Evolutionary conservation across 2,113 vertebrate species (phyloP).

Genomic region (Oxygymnocypris stewartii): DNA sequence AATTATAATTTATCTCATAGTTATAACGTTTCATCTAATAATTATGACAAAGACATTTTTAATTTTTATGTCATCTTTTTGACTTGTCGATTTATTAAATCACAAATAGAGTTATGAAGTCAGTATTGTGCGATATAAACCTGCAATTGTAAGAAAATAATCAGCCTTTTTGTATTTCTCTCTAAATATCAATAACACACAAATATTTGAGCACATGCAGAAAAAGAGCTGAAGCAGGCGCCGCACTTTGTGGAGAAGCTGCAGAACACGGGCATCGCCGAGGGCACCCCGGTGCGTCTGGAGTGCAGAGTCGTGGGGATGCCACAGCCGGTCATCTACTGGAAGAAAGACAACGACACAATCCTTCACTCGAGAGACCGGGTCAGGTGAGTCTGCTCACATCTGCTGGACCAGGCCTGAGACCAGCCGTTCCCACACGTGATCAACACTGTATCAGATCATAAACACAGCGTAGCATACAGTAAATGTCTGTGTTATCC

Average conservation of each 20-base stretch:
- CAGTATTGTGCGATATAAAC: too few species aligned
- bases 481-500: constrained; percentile 34
- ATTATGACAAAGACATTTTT: not conserved
- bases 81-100: too few species aligned
- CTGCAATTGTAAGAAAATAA: too few species aligned
- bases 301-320: constrained; percentile 90
- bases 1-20: not conserved
- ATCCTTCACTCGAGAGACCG: constrained; percentile 83
- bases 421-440: not conserved
- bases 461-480: not conserved
- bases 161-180: too few species aligned
- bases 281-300: constrained; percentile 87
- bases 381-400: constrained; percentile 76
- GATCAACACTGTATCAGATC: too few species aligned
- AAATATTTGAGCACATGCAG: constrained; percentile 63
- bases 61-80: too few species aligned
- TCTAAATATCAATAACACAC: too few species aligned
- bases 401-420: not conserved
- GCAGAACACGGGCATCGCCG: constrained; percentile 91
- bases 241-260: constrained; percentile 93
- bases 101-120: too few species aligned
- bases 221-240: constrained; percentile 88
- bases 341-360: constrained; percentile 98
- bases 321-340: constrained; percentile 89
- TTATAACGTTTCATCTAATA: not conserved